These are phyloP conservation scores for Scolopax bukidnonensis DNA, from an alignment of 2,797 vertebrate species.

Conservation along the genomic window DNA sequence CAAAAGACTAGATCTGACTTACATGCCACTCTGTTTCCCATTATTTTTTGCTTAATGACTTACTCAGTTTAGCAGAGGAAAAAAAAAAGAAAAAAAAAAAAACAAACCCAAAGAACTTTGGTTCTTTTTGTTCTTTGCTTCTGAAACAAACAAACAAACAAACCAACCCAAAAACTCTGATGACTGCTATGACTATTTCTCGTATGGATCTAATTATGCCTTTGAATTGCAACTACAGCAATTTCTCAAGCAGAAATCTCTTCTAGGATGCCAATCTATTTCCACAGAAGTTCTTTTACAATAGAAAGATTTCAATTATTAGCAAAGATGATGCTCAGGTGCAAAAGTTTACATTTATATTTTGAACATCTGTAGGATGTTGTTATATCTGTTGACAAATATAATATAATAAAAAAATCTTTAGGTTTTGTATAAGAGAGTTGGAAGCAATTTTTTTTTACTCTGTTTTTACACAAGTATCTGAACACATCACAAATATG, in stretches of 20 bases:
- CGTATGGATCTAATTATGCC: not conserved
- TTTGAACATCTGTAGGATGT: not conserved
- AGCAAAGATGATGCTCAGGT: not conserved
- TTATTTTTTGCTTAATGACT: not conserved
- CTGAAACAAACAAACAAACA: not conserved
- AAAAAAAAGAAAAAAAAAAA: not conserved
- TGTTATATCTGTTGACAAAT: not conserved
- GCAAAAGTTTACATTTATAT: not conserved
- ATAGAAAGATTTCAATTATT: not conserved
- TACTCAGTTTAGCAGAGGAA: not conserved
- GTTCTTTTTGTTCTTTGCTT: not conserved
- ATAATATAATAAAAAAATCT: not conserved
- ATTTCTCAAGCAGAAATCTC: not conserved
- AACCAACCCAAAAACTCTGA: not conserved
- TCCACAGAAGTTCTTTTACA: not conserved
- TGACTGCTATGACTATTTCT: not conserved
- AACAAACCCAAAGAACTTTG: too few species aligned
- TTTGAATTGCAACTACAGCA: not conserved
- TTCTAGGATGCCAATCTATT: not conserved
- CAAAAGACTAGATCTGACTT: not conserved
- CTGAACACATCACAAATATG: not conserved
- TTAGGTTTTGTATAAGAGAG: not conserved
- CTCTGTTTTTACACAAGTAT: not conserved
- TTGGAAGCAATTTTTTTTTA: not conserved
- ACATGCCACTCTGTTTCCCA: not conserved